A percentile compares a stretch with the other conserved stretches of the same genome.
phyloP scores from a whole-genome alignment of 2,888 invertebrate genomes.

The Sphaeridia pumilis region DNA sequence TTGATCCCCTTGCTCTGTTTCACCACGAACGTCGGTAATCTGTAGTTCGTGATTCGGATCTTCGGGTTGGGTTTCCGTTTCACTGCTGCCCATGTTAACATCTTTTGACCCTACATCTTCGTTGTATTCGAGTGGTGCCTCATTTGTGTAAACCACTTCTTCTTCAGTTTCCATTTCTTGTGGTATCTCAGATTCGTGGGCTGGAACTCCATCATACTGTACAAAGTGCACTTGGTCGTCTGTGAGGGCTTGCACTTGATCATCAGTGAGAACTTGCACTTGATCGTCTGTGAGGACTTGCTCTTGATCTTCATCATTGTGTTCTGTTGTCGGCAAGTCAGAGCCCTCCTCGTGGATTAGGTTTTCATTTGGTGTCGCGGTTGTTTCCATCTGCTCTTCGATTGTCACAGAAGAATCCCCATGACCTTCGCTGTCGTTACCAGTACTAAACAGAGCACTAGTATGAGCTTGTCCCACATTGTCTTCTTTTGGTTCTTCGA shows the following conservation, averaged over 20 bases:
- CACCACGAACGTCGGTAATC: no score
- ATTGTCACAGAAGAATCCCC: no score
- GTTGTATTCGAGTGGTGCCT: background rate
- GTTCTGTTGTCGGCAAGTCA: background rate
- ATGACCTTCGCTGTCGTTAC: no score
- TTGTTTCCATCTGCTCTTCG: no score
- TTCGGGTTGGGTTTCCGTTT: slow-evolving; percentile 13
- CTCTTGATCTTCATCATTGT: background rate
- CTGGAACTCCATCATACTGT: background rate
- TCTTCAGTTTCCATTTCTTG: slow-evolving; percentile 4
- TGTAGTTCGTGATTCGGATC: no score
- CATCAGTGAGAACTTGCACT: background rate
- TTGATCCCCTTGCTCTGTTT: background rate
- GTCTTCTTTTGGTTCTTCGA: background rate
- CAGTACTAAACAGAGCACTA: no score
- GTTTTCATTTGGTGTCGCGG: no score
- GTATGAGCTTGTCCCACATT: no score
- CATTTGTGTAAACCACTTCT: slow-evolving; percentile 1
- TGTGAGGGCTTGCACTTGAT: background rate
- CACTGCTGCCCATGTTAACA: background rate
- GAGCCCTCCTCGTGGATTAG: no score
- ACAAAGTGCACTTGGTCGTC: background rate
- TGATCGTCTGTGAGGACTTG: background rate
- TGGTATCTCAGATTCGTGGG: slow-evolving; percentile 5
- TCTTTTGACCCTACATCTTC: background rate